Evolutionary conservation across 1,140 invertebrate species (phyloP), one percentile per base, ranked within the genome.

Genomic region (Pissodes strobi): DNA sequence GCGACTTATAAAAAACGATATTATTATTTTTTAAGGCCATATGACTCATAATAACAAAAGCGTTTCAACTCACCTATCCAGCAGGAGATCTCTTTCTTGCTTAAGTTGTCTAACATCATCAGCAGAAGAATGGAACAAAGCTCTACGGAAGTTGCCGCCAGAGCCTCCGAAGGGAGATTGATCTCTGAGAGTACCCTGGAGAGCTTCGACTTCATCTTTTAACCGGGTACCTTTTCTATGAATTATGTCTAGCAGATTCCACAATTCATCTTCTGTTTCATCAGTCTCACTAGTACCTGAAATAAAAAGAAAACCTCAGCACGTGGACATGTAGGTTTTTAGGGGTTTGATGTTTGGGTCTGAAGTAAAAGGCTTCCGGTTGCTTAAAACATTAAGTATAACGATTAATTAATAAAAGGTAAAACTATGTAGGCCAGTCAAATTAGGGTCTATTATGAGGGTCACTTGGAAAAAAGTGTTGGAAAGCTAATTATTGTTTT

Each of bases 181-280:
- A 70, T 69, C 78, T 58, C 41, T 76, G 66, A 57, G 74, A 69
- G 74, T 77, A 23, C 78, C 83, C 66, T 84, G 83, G 15, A 85
- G 74, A 19, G 81, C 81, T 63, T 89, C 87, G 15, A 88, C 86
- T 72, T 93, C 90, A 59, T 91, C 86, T 62, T 90, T 83, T 67
- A 93, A 82, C 34, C 87, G 82, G 13, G 86, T 87, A 0, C 90
- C 90, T 69, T 91, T 90, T 19, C 87, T 80, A 66, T 94, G 90
- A 68, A 93, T 93, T 65, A 92, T 88, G 74, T 94, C 91, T 49
- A 94, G 81, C 21, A 94, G 81, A 67, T 90, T 90, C 86, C 90
- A 91, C 9, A 94, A 81, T 72, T 94, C 92, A 72, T 93, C 91
- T 74, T 93, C 90, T 13, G 83, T 82, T 60, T 87, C 85, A 59